Evolutionary conservation across 2,888 invertebrate species (phyloP).

Genomic region (Orthosia cruda): DNA sequence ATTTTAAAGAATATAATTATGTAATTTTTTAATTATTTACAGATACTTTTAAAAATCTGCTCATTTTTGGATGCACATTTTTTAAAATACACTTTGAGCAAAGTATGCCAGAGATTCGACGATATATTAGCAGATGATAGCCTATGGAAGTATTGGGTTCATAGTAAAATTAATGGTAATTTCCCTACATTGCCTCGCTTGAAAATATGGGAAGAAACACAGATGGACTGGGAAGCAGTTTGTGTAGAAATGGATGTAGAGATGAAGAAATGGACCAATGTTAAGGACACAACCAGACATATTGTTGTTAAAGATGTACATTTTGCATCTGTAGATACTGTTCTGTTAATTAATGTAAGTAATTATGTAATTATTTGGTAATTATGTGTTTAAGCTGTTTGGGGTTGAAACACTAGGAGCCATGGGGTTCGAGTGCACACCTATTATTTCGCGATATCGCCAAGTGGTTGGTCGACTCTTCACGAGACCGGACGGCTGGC

Average conservation of each 20-base stretch:
- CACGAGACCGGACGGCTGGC: too few relatives aligned
- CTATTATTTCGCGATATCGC: too few relatives aligned
- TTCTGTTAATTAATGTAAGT: constrained; percentile 91
- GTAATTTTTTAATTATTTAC: constrained; percentile 69
- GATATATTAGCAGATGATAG: constrained; percentile 91
- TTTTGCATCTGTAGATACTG: constrained; percentile 92
- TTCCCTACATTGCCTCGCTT: constrained; percentile 86
- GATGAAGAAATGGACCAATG: constrained; percentile 90
- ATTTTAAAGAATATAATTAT: background rate
- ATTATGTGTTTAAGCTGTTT: too few relatives aligned
- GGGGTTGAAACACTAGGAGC: too few relatives aligned
- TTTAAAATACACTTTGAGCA: constrained; percentile 89
- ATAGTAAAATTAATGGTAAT: constrained; percentile 83
- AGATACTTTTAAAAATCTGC: constrained; percentile 93
- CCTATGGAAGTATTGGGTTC: constrained; percentile 91
- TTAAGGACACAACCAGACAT: constrained; percentile 86
- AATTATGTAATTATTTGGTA: too few relatives aligned
- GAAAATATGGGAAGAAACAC: constrained; percentile 82
- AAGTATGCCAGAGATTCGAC: constrained; percentile 91
- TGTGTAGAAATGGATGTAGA: constrained; percentile 93
- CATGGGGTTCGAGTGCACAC: too few relatives aligned
- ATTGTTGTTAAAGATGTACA: constrained; percentile 90
- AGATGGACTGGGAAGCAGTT: constrained; percentile 91
- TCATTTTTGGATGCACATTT: constrained; percentile 92
- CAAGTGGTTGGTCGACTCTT: too few relatives aligned